Conservation (phyloP, 2,113 vertebrate species). For the Eretmodus cyanostictus region DNA sequence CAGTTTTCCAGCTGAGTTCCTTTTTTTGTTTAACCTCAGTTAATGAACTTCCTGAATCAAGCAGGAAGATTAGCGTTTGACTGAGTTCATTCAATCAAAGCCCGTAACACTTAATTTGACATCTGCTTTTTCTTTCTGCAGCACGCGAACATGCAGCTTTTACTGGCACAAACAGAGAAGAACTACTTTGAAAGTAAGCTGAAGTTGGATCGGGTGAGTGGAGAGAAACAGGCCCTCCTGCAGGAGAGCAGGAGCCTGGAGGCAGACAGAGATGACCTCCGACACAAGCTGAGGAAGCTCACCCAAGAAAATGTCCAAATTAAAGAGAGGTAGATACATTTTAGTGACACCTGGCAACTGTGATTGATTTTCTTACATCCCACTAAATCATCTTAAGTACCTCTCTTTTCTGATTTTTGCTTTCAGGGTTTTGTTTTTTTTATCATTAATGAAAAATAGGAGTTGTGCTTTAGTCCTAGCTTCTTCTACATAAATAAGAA, state of each 20-base stretch:
- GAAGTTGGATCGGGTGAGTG: conserved; percentile 62
- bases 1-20: not conserved
- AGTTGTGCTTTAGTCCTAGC: not conserved
- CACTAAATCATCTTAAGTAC: not conserved
- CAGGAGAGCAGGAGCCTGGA: conserved; percentile 57
- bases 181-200: conserved; percentile 68
- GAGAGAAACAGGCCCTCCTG: conserved; percentile 55
- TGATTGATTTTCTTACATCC: not conserved
- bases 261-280: conserved; percentile 53
- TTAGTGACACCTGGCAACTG: not conserved
- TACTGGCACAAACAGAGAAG: conserved; percentile 57
- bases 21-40: not conserved
- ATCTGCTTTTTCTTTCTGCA: not conserved
- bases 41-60: not conserved
- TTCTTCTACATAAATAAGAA: not conserved
- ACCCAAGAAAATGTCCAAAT: conserved; percentile 55
- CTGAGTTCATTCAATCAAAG: not conserved
- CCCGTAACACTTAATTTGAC: not conserved
- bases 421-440: not conserved
- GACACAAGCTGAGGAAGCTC: conserved; percentile 53
- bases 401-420: not conserved
- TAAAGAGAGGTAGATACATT: conserved; percentile 60
- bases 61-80: not conserved
- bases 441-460: not conserved
- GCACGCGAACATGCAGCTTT: conserved; percentile 56